These are phyloP conservation scores for Cosmia trapezina DNA, from an alignment of 2,888 invertebrate genomes.

Conservation along the genomic window DNA sequence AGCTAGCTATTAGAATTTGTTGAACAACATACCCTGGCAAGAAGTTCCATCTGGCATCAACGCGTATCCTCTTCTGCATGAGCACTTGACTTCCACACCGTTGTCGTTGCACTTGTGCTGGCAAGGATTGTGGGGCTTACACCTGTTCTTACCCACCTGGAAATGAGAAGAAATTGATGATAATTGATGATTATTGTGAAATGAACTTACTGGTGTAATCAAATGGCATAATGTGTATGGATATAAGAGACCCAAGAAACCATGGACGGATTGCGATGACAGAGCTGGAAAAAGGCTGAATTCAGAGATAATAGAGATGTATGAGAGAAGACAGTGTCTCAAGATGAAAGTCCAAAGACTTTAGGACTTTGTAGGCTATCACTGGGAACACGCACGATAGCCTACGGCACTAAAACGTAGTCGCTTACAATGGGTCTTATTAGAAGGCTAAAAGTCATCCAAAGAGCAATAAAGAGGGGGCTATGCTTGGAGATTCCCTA, in stretches of 20 bases:
- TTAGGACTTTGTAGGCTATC: too few species aligned
- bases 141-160: conserved; percentile 87
- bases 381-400: too few species aligned
- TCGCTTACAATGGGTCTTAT: too few species aligned
- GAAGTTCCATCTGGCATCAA: conserved; percentile 92
- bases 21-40: conserved; percentile 89
- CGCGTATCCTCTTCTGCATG: conserved; percentile 93
- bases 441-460: too few species aligned
- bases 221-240: neutral
- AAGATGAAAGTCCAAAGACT: too few species aligned
- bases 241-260: neutral
- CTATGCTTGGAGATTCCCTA: too few species aligned
- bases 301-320: neutral
- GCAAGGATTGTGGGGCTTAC: conserved; percentile 92
- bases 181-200: neutral
- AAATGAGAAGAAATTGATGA: conserved; percentile 13
- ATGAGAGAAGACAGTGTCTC: too few species aligned
- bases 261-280: neutral
- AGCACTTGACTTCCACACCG: conserved; percentile 92
- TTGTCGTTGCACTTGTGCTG: conserved; percentile 94
- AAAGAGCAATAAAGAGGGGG: too few species aligned
- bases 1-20: neutral
- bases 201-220: neutral
- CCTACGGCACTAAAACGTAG: too few species aligned
- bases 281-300: neutral